Evolutionary conservation across 2,888 invertebrate genomes (phyloP), one percentile per base, ranked within the genome.

Genomic region (Meteorus colon): DNA sequence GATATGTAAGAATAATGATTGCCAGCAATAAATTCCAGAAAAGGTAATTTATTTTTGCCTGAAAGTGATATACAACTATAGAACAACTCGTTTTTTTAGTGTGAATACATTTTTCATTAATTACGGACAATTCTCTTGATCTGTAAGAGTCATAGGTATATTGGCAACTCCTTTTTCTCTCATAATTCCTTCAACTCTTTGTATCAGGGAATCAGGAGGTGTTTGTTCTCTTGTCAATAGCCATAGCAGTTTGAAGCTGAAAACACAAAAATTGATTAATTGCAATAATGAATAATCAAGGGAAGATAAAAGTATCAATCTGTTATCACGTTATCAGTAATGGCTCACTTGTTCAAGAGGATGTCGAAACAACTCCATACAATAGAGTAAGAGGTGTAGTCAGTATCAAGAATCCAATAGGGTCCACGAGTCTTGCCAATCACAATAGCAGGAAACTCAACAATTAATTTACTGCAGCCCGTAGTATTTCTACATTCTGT

Each of bases 351-450:
- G 76, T 92, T 87, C 8, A 92, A 78, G 41, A 91, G 90, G 66
- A 92, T 86, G 80, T 92, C 90, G 0, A 83, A 85, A 82, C 94
- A 94, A 34, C 92, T 91, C 90, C 93, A 94, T 10, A 93, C 92
- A 0, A 94, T 91, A 0, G 93, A 88, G 81, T 92, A 94, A 16
- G 89, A 89, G 0, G 88, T 86, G 84, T 94, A 94, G 84, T 94
- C 94, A 0, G 94, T 94, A 48, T 90, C 92, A 24, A 94, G 83
- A 1, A 94, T 89, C 93, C 93, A 94, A 83, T 94, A 94, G 1
- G 92, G 91, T 0, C 91, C 91, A 37, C 92, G 91, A 51, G 90
- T 87, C 5, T 62, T 34, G 16, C 71, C 71, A 41, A 89, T 84
- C 27, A 92, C 90, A 88, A 93, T 93, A 59, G 93, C 85, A 0